Percentiles rank a stretch among this genome's conserved stretches.
Evolutionary conservation across 2,113 vertebrate species (phyloP).

Genomic region (Holacanthus passer): DNA sequence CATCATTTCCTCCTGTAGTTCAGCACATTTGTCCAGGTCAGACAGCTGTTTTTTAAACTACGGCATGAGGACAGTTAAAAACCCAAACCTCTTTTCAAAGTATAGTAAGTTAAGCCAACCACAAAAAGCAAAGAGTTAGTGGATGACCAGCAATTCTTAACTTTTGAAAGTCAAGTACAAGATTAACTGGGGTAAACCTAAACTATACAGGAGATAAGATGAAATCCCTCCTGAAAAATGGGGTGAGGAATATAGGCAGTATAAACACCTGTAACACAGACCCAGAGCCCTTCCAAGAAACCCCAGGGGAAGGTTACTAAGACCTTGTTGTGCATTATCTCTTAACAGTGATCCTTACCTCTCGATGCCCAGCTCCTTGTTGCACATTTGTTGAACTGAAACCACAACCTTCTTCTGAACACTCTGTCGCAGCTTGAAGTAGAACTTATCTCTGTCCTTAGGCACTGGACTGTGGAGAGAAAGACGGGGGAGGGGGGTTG

Average conservation of each 20-base stretch:
- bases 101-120: not conserved
- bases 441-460: slow-evolving; percentile 97
- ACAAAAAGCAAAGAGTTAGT: not conserved
- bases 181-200: not conserved
- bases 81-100: not conserved
- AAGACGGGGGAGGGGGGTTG: not conserved
- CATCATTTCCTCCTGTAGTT: slow-evolving; percentile 15
- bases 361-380: slow-evolving; percentile 96
- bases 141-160: not conserved
- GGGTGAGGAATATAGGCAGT: not conserved
- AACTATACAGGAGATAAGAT: not conserved
- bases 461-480: slow-evolving; percentile 89
- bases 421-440: slow-evolving; percentile 96
- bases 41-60: not conserved
- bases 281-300: not conserved
- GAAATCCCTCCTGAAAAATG: not conserved
- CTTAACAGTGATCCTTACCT: slow-evolving; percentile 83
- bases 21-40: slow-evolving; percentile 10
- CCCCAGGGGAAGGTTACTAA: not conserved
- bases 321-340: not conserved
- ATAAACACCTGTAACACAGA: not conserved
- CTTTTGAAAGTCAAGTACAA: not conserved
- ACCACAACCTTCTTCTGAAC: slow-evolving; percentile 96
- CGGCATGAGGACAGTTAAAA: too few relatives aligned
- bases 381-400: slow-evolving; percentile 94